These are phyloP conservation scores for Osmerus mordax DNA, from an alignment of 2,113 vertebrate genomes.

Conservation along the genomic window DNA sequence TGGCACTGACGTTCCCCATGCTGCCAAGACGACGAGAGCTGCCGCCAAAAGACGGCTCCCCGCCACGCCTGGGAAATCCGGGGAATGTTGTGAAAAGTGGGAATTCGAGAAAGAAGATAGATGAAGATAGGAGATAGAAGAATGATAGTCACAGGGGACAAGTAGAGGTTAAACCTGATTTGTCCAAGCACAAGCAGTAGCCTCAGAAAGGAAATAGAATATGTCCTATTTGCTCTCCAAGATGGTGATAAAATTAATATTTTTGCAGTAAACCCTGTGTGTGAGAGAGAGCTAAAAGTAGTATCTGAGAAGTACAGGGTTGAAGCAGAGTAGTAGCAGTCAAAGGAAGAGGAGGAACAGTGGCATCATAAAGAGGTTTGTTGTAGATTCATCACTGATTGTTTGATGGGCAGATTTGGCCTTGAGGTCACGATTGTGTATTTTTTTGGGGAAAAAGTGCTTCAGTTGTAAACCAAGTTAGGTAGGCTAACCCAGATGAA, in stretches of 20 bases:
- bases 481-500: no score
- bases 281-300: slow-evolving; percentile 19
- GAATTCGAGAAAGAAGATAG: slow-evolving; percentile 32
- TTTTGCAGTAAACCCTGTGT: not conserved
- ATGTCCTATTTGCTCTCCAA: not conserved
- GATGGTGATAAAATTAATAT: not conserved
- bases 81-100: slow-evolving; percentile 25
- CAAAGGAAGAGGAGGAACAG: slow-evolving; percentile 23
- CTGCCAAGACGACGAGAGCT: slow-evolving; percentile 30
- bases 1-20: not conserved
- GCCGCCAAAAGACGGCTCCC: slow-evolving; percentile 34
- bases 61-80: slow-evolving; percentile 47
- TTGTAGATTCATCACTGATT: not conserved
- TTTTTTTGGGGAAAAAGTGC: not conserved
- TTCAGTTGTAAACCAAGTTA: not conserved
- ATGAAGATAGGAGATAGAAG: slow-evolving; percentile 7
- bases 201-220: not conserved
- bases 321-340: slow-evolving; percentile 31
- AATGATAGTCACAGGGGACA: not conserved
- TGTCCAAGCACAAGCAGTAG: not conserved
- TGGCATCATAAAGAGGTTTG: slow-evolving; percentile 25
- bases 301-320: slow-evolving; percentile 39
- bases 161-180: not conserved
- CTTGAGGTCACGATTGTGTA: not conserved
- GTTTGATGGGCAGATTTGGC: no score